phyloP scores from a whole-genome alignment of 2,797 vertebrate species.

The Phataginus tetradactyla region DNA sequence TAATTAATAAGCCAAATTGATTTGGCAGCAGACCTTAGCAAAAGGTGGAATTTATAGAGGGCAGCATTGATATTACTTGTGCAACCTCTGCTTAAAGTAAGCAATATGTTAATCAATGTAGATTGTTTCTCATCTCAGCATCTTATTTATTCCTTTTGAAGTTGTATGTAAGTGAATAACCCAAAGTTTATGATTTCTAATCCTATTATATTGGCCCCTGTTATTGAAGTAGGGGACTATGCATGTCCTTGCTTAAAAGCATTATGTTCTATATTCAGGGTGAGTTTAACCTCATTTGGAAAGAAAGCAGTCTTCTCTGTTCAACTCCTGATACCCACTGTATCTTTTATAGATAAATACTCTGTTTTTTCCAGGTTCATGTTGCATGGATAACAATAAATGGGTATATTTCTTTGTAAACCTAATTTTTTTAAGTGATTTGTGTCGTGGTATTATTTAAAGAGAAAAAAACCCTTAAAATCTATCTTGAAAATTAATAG shows the following conservation, averaged over 20 bases:
- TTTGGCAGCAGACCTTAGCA: slow-evolving; percentile 19
- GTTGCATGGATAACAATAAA: not conserved
- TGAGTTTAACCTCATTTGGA: slow-evolving; percentile 12
- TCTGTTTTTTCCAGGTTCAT: slow-evolving; percentile 23
- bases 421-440: not conserved
- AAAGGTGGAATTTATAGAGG: not conserved
- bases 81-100: slow-evolving; percentile 12
- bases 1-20: not conserved
- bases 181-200: slow-evolving; percentile 14
- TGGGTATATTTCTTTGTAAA: slow-evolving; percentile 40
- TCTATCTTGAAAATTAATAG: slow-evolving; percentile 11
- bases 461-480: slow-evolving; percentile 26
- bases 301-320: not conserved
- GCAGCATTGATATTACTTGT: not conserved
- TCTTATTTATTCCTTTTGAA: slow-evolving; percentile 34
- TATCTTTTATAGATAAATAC: not conserved
- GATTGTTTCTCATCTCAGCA: slow-evolving; percentile 39
- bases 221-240: not conserved
- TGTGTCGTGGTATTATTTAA: not conserved
- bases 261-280: not conserved
- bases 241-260: slow-evolving; percentile 15
- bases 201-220: not conserved
- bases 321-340: not conserved
- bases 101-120: not conserved
- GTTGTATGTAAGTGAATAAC: not conserved